Evolutionary conservation across 1,140 invertebrate species (phyloP).

Genomic region (Panulirus ornatus): DNA sequence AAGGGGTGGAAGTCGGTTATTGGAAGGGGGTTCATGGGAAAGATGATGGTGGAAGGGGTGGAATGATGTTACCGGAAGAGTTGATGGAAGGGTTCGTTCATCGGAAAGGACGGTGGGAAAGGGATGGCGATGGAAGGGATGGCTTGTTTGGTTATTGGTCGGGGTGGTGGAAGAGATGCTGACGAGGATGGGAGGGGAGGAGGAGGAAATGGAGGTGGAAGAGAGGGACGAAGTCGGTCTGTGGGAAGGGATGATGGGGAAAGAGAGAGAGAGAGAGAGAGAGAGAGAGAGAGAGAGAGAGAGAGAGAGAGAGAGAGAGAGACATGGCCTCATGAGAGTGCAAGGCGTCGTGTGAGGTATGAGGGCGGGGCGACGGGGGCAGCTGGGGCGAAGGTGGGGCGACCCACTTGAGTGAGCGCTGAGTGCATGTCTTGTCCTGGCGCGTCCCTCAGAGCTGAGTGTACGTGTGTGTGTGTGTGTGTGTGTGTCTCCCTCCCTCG

Average conservation of each 20-base stretch:
- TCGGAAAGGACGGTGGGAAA: too few species aligned
- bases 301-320: not conserved
- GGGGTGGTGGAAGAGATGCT: not conserved
- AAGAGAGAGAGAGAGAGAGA: not conserved
- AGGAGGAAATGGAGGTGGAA: not conserved
- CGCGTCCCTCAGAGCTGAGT: too few species aligned
- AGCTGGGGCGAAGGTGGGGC: not conserved
- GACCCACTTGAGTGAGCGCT: too few species aligned
- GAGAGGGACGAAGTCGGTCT: not conserved
- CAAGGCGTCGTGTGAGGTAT: not conserved
- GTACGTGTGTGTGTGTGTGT: too few species aligned
- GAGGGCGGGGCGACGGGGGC: not conserved
- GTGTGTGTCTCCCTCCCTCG: too few species aligned
- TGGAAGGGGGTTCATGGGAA: not conserved
- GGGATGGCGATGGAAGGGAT: too few species aligned
- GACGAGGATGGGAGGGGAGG: not conserved
- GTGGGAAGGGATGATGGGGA: not conserved
- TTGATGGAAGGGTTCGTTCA: not conserved
- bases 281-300: not conserved
- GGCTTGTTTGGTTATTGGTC: too few species aligned
- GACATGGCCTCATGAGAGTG: too few species aligned
- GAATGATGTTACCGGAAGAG: not conserved
- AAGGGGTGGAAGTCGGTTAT: not conserved
- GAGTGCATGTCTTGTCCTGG: too few species aligned
- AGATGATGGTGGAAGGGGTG: not conserved